Conservation (phyloP, 1,140 invertebrate species). For the Polypedilum pembai region DNA sequence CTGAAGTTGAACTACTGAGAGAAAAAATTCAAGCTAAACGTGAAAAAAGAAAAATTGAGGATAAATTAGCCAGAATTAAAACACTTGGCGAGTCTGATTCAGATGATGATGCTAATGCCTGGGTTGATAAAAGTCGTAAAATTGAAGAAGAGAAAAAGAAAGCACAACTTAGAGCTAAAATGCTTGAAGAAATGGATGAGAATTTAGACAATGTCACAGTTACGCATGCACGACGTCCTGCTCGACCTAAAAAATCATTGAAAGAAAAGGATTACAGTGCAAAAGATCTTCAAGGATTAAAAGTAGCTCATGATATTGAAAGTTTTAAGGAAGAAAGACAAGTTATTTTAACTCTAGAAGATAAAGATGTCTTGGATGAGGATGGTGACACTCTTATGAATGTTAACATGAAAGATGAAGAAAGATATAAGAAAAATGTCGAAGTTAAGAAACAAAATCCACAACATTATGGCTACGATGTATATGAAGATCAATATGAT, state of each 20-base stretch:
- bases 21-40: slow-evolving; percentile 68
- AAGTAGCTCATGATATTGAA: slow-evolving; percentile 78
- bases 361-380: slow-evolving; percentile 83
- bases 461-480: slow-evolving; percentile 78
- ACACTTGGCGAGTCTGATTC: slow-evolving; percentile 67
- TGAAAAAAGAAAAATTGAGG: slow-evolving; percentile 73
- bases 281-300: slow-evolving; percentile 70
- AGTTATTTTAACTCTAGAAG: slow-evolving; percentile 88
- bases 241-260: slow-evolving; percentile 35
- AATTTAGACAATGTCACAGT: slow-evolving; percentile 88
- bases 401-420: slow-evolving; percentile 92
- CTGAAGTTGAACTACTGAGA: slow-evolving; percentile 70
- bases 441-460: slow-evolving; percentile 76
- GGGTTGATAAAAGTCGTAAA: slow-evolving; percentile 76
- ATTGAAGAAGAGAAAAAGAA: slow-evolving; percentile 73
- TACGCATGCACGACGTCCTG: slow-evolving; percentile 62
- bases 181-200: slow-evolving; percentile 89
- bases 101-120: slow-evolving; percentile 61
- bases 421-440: slow-evolving; percentile 82
- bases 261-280: slow-evolving; percentile 56
- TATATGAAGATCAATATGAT: slow-evolving; percentile 78
- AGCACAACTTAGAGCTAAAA: slow-evolving; percentile 76
- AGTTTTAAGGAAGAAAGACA: slow-evolving; percentile 74
- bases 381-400: slow-evolving; percentile 88
- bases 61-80: slow-evolving; percentile 56